Evolutionary conservation across 92 coral and sea anemone species (phyloP).

Genomic region (Scolanthus callimorphus): DNA sequence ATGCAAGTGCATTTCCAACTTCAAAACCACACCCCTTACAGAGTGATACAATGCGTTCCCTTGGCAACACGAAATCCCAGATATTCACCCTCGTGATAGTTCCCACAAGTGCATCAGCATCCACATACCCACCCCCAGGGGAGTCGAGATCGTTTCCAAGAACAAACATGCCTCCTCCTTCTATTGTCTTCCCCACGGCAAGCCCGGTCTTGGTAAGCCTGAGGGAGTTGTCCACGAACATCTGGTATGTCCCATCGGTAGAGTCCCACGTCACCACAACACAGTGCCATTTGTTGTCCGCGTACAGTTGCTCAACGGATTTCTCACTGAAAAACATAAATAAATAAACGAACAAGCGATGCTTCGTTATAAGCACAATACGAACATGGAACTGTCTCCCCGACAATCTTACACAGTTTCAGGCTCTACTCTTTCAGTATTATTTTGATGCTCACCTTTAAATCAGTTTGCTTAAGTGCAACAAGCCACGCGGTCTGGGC

Average conservation of each 20-base stretch:
- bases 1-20: slow-evolving; percentile 1
- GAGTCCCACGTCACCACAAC: slow-evolving; percentile 1
- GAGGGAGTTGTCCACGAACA: background rate
- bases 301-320: no score
- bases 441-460: no score
- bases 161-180: background rate
- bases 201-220: background rate
- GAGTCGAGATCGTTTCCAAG: background rate
- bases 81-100: slow-evolving; percentile 1
- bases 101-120: background rate
- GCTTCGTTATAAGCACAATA: no score
- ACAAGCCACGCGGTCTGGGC: no score
- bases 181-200: background rate
- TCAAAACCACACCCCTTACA: slow-evolving; percentile 8
- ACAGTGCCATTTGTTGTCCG: slow-evolving; percentile 11
- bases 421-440: no score
- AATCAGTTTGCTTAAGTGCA: no score
- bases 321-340: no score
- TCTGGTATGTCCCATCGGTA: background rate
- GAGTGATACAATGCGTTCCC: slow-evolving; percentile 3
- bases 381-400: no score
- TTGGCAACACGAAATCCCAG: slow-evolving; percentile 2
- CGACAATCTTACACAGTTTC: no score
- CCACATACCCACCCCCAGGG: background rate
- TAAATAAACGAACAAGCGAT: no score